Conservation (phyloP, 2,113 vertebrate genomes). For the Chamaetylas fuelleborni region DNA sequence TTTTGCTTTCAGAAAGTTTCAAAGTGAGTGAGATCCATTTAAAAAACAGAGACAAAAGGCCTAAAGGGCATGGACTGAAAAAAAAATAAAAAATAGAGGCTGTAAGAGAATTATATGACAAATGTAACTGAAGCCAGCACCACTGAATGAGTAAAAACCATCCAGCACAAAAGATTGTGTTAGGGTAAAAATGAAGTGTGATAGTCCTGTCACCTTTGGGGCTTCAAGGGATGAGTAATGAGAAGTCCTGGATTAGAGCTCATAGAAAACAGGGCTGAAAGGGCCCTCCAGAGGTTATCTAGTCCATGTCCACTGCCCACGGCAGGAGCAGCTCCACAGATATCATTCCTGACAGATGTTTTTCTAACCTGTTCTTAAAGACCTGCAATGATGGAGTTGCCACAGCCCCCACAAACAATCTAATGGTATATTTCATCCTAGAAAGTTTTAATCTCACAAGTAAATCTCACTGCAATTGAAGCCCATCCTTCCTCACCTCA, state of each 20-base stretch:
- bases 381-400: not conserved
- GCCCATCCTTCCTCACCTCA: not conserved
- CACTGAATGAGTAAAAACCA: not conserved
- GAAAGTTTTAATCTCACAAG: not conserved
- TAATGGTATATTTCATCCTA: not conserved
- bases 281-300: not conserved
- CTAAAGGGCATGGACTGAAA: not conserved
- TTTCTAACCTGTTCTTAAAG: constrained; percentile 5
- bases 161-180: not conserved
- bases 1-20: not conserved
- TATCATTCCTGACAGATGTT: not conserved
- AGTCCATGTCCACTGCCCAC: not conserved
- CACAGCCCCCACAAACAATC: not conserved
- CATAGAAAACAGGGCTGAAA: not conserved
- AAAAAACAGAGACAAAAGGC: not conserved
- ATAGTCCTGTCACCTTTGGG: constrained; percentile 3
- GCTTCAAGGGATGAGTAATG: not conserved
- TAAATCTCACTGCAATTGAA: not conserved
- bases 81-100: not conserved
- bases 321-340: not conserved
- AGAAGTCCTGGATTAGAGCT: not conserved
- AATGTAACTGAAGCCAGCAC: not conserved
- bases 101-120: not conserved
- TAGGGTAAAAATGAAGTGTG: constrained; percentile 1
- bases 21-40: not conserved